A percentile compares a stretch with the other conserved stretches of the same genome.
Conservation (phyloP, 2,888 invertebrate species). For the Drosophila differens region DNA sequence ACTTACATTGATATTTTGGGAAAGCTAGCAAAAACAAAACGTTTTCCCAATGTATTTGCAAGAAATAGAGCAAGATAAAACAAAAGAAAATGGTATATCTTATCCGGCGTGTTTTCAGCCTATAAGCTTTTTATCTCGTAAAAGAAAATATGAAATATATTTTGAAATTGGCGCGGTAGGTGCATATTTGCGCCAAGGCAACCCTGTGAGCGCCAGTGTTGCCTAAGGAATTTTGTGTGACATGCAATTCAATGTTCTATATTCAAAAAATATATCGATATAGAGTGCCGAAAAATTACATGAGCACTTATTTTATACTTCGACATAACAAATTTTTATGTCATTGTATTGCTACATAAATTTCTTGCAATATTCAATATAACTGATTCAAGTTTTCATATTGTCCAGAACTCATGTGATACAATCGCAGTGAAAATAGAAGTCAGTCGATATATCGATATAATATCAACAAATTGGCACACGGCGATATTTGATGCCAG, state of each 20-base stretch:
- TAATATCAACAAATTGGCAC: background rate
- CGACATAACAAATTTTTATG: background rate
- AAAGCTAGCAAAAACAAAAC: background rate
- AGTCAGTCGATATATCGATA: conserved; percentile 9
- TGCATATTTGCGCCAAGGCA: conserved; percentile 4
- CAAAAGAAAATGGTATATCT: background rate
- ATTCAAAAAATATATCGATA: background rate
- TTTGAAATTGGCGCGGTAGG: conserved; percentile 11
- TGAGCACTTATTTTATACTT: background rate
- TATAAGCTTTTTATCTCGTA: background rate
- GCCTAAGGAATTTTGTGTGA: background rate
- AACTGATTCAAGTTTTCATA: background rate
- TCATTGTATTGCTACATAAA: background rate
- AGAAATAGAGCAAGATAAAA: background rate
- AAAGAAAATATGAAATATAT: background rate
- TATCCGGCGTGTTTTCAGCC: background rate
- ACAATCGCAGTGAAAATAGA: background rate
- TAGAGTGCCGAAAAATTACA: background rate
- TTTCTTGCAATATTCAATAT: background rate
- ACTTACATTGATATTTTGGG: background rate
- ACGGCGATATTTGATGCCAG: background rate
- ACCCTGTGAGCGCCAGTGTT: background rate
- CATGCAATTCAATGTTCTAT: background rate
- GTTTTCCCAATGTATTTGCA: background rate
- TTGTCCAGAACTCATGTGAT: background rate